Conservation (phyloP, 2,888 invertebrate genomes). For the Eudemis profundana region DNA sequence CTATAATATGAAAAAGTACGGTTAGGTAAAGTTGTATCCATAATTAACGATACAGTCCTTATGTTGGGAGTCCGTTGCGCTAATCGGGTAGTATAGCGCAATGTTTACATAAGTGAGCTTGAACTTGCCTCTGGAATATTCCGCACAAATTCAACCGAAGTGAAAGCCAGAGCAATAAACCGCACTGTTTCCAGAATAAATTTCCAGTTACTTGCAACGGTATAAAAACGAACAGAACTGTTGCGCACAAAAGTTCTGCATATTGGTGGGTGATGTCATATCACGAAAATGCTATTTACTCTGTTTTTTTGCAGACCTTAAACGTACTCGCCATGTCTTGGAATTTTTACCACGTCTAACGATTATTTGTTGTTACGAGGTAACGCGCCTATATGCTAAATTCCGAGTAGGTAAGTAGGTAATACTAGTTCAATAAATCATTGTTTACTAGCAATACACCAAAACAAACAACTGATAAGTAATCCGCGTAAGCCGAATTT, state of each 20-base stretch:
- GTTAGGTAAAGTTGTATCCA: too few species aligned
- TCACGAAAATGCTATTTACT: slow-evolving; percentile 21
- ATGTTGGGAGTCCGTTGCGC: not conserved
- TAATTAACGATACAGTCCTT: too few species aligned
- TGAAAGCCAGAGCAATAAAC: slow-evolving; percentile 43
- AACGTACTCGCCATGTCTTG: slow-evolving; percentile 15
- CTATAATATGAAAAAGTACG: too few species aligned
- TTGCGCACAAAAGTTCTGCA: not conserved
- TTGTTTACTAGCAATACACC: slow-evolving; percentile 22
- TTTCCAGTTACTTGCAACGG: slow-evolving; percentile 5
- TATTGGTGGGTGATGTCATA: slow-evolving; percentile 33
- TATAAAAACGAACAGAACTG: not conserved
- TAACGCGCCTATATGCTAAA: slow-evolving; percentile 4
- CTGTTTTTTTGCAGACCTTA: slow-evolving; percentile 33
- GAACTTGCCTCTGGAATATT: slow-evolving; percentile 48
- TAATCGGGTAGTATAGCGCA: not conserved
- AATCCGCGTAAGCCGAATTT: slow-evolving; percentile 11
- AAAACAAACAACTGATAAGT: slow-evolving; percentile 16
- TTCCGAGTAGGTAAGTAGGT: slow-evolving; percentile 12
- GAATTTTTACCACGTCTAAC: slow-evolving; percentile 14
- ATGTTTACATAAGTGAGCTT: slow-evolving; percentile 46
- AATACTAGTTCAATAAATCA: slow-evolving; percentile 14
- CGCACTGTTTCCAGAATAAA: slow-evolving; percentile 25
- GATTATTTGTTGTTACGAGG: slow-evolving; percentile 15
- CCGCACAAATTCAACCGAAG: slow-evolving; percentile 38